Conservation (phyloP, 1,140 invertebrate species). For the Pseudomyrmex concolor region DNA sequence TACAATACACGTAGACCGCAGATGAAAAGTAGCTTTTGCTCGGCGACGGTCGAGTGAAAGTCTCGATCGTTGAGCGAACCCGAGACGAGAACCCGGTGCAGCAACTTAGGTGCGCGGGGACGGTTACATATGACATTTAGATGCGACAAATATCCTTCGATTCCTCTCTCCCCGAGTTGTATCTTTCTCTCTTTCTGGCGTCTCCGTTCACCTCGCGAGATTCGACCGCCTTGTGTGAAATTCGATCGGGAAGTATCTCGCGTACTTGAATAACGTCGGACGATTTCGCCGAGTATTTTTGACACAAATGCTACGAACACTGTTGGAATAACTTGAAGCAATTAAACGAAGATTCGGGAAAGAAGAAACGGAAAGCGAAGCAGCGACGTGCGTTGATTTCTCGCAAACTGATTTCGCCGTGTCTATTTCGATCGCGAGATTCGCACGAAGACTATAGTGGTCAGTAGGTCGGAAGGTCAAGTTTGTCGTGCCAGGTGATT, state of each 20-base stretch:
- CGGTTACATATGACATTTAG: slow-evolving; percentile 69
- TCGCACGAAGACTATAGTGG: slow-evolving; percentile 23
- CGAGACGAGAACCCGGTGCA: slow-evolving; percentile 51
- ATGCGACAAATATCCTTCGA: slow-evolving; percentile 33
- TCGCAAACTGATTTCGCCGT: neutral
- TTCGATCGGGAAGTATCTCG: neutral
- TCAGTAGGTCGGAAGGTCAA: slow-evolving; percentile 52
- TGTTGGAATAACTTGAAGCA: neutral
- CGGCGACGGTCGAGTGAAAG: slow-evolving; percentile 61
- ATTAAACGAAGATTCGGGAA: neutral
- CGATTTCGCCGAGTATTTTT: neutral
- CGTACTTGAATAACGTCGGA: neutral
- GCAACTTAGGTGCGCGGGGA: slow-evolving; percentile 6
- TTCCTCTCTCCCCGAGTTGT: slow-evolving; percentile 49
- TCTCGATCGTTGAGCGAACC: slow-evolving; percentile 34
- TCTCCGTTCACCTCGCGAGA: neutral
- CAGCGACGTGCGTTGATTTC: neutral
- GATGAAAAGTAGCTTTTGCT: slow-evolving; percentile 20
- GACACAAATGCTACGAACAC: too few species aligned
- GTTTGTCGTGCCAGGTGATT: slow-evolving; percentile 22
- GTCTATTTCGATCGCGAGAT: slow-evolving; percentile 7
- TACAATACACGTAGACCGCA: neutral
- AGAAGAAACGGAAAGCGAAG: neutral
- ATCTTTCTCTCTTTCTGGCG: neutral
- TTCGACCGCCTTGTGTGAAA: slow-evolving; percentile 21